Evolutionary conservation across 2,797 vertebrate genomes (phyloP), one percentile per base, ranked within the genome.

Genomic region (Chanos chanos): DNA sequence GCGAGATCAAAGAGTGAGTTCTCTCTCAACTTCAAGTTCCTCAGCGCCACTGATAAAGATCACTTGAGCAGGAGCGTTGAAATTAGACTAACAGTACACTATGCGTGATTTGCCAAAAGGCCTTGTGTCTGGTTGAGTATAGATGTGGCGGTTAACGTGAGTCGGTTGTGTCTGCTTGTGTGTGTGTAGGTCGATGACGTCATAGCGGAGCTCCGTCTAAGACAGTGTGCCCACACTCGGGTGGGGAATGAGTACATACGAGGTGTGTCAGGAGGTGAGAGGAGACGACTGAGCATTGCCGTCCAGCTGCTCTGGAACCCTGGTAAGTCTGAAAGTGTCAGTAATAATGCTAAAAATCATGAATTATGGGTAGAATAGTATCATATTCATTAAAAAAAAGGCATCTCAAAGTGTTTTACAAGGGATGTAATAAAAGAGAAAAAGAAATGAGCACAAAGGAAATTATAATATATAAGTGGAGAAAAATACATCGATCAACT

Each of bases 241-340:
- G 93, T 98, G 64, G 96, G 96, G 13, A 97, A 94, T 0, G 81
- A 84, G 18, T 89, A 88, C 0, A 85, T 94, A 43, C 89, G 94
- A 0, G 96, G 95, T 0, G 85, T 98, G 43, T 98, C 96, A 0
- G 96, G 96, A 15, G 96, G 96, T 0, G 95, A 98, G 85, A 88
- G 94, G 66, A 87, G 94, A 61, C 84, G 96, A 77, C 95, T 98
- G 71, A 97, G 96, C 79, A 96, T 98, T 0, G 96, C 90, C 1
- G 94, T 98, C 27, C 96, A 98, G 74, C 91, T 98, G 10, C 89
- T 98, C 33, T 98, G 96, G 95, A 99, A 98, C 76, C 96, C 96
- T 0, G 96, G 96, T 96, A 77, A 90, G 90, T 68, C 6, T 16
- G 10, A 12, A 19, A 45, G 15, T n/a, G n/a, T n/a, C n/a, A n/a